Evolutionary conservation across 2,888 invertebrate species (phyloP).

Genomic region (Zaprionus obscuricornis): DNA sequence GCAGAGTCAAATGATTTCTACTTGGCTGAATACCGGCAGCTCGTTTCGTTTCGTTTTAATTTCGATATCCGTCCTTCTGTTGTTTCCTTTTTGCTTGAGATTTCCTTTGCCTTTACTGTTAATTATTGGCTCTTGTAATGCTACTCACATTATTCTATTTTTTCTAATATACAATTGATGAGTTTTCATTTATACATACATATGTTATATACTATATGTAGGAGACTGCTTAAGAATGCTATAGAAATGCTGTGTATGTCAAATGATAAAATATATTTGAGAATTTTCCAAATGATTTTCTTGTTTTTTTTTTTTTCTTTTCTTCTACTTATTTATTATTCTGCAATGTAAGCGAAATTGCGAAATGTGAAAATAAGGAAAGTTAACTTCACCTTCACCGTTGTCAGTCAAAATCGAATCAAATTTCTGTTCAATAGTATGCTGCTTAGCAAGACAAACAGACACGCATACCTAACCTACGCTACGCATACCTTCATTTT

Average conservation of each 20-base stretch:
- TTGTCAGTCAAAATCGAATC: too few relatives aligned
- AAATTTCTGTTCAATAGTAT: too few relatives aligned
- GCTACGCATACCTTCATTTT: too few relatives aligned
- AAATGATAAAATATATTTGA: too few relatives aligned
- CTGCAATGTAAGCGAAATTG: too few relatives aligned
- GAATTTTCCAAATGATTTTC: too few relatives aligned
- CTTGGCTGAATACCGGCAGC: conserved; percentile 11
- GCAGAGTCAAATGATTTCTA: conserved; percentile 19
- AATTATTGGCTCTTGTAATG: conserved; percentile 55
- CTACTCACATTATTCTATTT: conserved; percentile 39
- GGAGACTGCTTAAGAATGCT: neutral
- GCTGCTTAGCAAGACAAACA: too few relatives aligned
- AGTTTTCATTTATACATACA: conserved; percentile 39
- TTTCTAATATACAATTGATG: conserved; percentile 56
- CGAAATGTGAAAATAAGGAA: too few relatives aligned
- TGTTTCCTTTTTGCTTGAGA: conserved; percentile 8
- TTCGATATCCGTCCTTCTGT: conserved; percentile 26
- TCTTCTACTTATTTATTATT: too few relatives aligned
- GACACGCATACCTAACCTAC: too few relatives aligned
- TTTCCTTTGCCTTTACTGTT: conserved; percentile 24
- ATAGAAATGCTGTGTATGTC: neutral
- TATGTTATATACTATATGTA: neutral
- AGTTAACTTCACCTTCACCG: too few relatives aligned
- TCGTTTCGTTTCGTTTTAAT: conserved; percentile 29
- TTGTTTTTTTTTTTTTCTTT: too few relatives aligned